Conservation (phyloP, 1,140 invertebrate species). For the Drosophila littoralis region DNA sequence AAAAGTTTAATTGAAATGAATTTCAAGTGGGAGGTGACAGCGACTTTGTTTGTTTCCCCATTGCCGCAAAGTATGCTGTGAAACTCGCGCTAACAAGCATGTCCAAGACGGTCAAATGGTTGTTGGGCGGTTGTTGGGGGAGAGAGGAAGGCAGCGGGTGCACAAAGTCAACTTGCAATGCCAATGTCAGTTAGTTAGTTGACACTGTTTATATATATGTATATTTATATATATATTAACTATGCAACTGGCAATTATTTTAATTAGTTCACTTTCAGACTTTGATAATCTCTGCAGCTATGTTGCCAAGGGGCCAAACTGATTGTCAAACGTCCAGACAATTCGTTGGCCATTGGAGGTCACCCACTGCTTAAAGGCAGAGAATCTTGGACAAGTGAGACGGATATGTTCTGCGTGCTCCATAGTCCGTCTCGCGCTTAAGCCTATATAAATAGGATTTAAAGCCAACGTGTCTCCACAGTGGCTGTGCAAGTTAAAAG, state of each 20-base stretch:
- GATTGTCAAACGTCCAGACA: no score
- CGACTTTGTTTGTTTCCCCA: conserved; percentile 47
- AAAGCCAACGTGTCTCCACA: no score
- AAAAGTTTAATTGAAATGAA: conserved; percentile 75
- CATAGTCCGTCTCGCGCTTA: no score
- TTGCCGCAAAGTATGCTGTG: conserved; percentile 60
- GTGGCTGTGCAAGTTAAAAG: no score
- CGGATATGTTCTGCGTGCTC: no score
- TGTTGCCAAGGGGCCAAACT: no score
- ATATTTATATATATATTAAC: conserved; percentile 68
- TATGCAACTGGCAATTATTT: conserved; percentile 73
- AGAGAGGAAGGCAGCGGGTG: background rate
- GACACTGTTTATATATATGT: conserved; percentile 65
- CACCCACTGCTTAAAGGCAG: no score
- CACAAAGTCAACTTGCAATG: background rate
- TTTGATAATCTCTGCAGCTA: no score
- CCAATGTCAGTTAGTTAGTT: conserved; percentile 36
- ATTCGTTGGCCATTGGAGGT: no score
- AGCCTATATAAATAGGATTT: no score
- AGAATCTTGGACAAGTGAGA: no score
- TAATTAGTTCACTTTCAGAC: conserved; percentile 57
- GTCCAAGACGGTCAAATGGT: background rate
- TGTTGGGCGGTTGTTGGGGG: no score
- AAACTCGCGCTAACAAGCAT: conserved; percentile 37
- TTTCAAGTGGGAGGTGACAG: conserved; percentile 47